Evolutionary conservation across 2,888 invertebrate genomes (phyloP).

Genomic region (Eilema sororculum): DNA sequence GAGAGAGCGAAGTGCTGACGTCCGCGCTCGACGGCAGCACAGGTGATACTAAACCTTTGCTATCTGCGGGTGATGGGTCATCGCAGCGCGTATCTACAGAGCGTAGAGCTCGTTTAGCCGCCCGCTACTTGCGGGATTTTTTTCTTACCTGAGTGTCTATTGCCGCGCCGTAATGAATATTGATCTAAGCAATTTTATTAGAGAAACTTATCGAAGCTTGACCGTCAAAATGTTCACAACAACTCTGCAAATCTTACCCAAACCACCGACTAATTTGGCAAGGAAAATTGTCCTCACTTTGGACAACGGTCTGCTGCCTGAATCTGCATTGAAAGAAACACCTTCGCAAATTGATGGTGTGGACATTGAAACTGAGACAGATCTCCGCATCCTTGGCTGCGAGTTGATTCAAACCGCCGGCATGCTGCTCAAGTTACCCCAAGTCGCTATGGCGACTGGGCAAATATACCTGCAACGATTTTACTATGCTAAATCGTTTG

Average conservation of each 20-base stretch:
- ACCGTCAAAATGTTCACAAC: constrained; percentile 72
- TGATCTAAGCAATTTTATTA: no score
- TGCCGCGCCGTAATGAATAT: no score
- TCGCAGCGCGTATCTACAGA: no score
- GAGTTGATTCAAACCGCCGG: constrained; percentile 99
- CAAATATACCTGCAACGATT: constrained; percentile 99
- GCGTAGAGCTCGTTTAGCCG: no score
- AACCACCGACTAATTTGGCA: constrained; percentile 89
- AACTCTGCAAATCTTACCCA: constrained; percentile 71
- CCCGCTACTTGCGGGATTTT: no score
- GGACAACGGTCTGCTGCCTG: constrained; percentile 96
- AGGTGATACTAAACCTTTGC: no score
- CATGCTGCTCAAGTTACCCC: constrained; percentile 97
- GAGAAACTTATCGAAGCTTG: not conserved
- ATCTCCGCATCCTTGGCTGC: constrained; percentile 97
- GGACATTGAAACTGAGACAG: constrained; percentile 95
- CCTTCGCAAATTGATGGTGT: constrained; percentile 98
- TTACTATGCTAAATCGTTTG: constrained; percentile 99
- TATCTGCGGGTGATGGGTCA: no score
- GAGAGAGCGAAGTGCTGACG: no score
- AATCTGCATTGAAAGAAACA: constrained; percentile 94
- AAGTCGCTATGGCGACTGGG: constrained; percentile 99
- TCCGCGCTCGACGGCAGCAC: no score
- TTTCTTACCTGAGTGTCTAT: no score
- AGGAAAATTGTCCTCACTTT: constrained; percentile 95